These are phyloP conservation scores for Astropecten irregularis DNA, from an alignment of 53 echinoderm and acorn worm genomes.

Conservation along the genomic window DNA sequence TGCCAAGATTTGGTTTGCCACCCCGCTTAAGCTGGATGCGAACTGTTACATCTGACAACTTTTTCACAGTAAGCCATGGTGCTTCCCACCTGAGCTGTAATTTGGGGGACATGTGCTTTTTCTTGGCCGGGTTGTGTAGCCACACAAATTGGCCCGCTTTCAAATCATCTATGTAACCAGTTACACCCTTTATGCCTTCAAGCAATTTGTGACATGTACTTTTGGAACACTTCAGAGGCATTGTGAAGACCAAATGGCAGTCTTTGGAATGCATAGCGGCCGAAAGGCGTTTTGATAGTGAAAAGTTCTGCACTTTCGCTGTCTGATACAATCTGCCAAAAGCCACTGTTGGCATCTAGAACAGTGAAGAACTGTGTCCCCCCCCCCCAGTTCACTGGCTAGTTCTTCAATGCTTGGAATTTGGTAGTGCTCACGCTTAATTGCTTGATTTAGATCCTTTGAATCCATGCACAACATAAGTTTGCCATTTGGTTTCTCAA, in stretches of 20 bases:
- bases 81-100: constrained; percentile 19
- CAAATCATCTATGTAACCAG: no score
- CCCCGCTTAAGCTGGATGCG: not conserved
- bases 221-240: no score
- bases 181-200: no score
- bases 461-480: constrained; percentile 62
- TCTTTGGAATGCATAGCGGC: no score
- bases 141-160: constrained; percentile 22
- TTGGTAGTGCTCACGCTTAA: constrained; percentile 60
- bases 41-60: constrained; percentile 4
- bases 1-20: not conserved
- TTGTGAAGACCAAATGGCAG: no score
- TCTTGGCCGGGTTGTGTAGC: constrained; percentile 18
- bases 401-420: constrained; percentile 68
- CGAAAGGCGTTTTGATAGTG: constrained; percentile 52
- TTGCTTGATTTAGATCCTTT: constrained; percentile 54
- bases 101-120: constrained; percentile 29
- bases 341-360: constrained; percentile 63
- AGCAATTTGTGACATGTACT: no score
- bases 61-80: constrained; percentile 6
- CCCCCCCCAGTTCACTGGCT: constrained; percentile 21
- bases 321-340: constrained; percentile 60
- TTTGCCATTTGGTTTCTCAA: constrained; percentile 63
- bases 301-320: constrained; percentile 21
- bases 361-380: constrained; percentile 37